These are phyloP conservation scores for Mayetiola destructor DNA, from an alignment of 2,888 invertebrate species.

Conservation along the genomic window DNA sequence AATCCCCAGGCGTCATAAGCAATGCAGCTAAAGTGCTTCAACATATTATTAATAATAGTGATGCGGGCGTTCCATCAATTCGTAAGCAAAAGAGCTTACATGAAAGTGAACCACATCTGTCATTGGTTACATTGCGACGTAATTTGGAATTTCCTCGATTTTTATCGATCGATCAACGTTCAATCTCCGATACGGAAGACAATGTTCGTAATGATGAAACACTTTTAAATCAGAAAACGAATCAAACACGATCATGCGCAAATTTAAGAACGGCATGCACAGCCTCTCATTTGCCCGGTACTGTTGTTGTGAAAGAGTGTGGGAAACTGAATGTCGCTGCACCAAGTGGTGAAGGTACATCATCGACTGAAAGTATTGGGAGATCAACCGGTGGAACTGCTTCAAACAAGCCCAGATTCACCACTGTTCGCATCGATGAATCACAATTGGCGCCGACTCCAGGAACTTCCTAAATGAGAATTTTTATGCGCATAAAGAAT, in stretches of 20 bases:
- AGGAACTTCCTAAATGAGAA: not conserved
- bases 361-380: not conserved
- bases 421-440: not conserved
- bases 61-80: constrained; percentile 19
- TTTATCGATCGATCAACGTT: not conserved
- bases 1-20: not conserved
- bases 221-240: not conserved
- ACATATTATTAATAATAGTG: not conserved
- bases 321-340: constrained; percentile 39
- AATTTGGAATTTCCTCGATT: constrained; percentile 2
- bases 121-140: not conserved
- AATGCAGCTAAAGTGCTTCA: not conserved
- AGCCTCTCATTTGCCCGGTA: constrained; percentile 26
- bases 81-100: constrained; percentile 33
- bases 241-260: constrained; percentile 20
- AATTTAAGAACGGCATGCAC: constrained; percentile 18
- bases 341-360: constrained; percentile 18
- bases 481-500: not conserved
- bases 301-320: constrained; percentile 38
- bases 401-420: not conserved
- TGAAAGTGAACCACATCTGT: constrained; percentile 19
- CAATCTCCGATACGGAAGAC: not conserved
- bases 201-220: not conserved
- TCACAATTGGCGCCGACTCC: not conserved
- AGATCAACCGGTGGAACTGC: not conserved